phyloP scores from a whole-genome alignment of 1,140 invertebrate genomes.

The Anastrepha ludens region DNA sequence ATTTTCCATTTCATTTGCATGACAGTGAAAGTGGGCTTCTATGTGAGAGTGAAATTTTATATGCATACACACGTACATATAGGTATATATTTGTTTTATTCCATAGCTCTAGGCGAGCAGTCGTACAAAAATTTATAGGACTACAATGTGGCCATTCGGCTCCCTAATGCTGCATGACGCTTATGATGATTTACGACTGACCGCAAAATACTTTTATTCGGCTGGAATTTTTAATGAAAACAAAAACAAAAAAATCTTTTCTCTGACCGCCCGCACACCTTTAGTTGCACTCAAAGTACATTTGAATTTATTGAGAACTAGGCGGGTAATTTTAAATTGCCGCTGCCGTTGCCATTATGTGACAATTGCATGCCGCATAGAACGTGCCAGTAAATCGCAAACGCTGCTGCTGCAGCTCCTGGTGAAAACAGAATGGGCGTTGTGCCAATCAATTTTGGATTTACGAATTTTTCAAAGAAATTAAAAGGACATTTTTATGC shows the following conservation, averaged over 20 bases:
- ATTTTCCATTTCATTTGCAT: slow-evolving; percentile 50
- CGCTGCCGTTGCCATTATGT: neutral
- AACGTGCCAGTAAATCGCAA: slow-evolving; percentile 16
- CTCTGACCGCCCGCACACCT: neutral
- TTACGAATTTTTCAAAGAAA: slow-evolving; percentile 15
- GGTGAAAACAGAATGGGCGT: neutral
- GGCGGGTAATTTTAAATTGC: slow-evolving; percentile 36
- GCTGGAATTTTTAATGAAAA: slow-evolving; percentile 45
- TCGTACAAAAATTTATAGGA: slow-evolving; percentile 16
- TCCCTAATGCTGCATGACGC: slow-evolving; percentile 28
- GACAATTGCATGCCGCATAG: slow-evolving; percentile 41
- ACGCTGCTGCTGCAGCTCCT: neutral
- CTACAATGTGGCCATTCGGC: neutral
- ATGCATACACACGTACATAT: neutral
- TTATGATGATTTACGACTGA: slow-evolving; percentile 41
- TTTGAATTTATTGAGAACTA: neutral
- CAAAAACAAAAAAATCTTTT: slow-evolving; percentile 1
- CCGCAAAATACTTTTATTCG: slow-evolving; percentile 33
- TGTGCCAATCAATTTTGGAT: slow-evolving; percentile 39
- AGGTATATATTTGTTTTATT: no score
- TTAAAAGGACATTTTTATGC: neutral
- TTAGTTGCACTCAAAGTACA: neutral
- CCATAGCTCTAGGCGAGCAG: neutral
- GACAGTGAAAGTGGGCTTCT: slow-evolving; percentile 21
- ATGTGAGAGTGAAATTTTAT: slow-evolving; percentile 2